A percentile compares a stretch with the other conserved stretches of the same genome.
Conservation (phyloP, 2,797 vertebrate genomes). For the Lutjanus campechanus region DNA sequence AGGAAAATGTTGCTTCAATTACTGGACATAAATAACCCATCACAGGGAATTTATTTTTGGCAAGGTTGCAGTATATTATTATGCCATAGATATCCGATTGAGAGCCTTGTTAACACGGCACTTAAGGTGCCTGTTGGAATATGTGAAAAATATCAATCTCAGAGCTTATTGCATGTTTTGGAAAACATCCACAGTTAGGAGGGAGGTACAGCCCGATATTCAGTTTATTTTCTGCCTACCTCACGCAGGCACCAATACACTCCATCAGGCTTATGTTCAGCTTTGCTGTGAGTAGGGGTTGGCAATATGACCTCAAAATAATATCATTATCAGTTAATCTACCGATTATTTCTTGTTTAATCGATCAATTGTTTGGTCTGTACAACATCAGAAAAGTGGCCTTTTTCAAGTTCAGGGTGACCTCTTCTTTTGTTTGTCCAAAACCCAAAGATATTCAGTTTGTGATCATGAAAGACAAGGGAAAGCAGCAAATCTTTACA, state of each 20-base stretch:
- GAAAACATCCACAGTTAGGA: not conserved
- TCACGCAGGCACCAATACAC: not conserved
- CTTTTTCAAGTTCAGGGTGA: no score
- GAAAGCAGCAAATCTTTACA: not conserved
- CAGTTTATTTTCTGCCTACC: not conserved
- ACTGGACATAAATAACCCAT: not conserved
- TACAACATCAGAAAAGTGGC: not conserved
- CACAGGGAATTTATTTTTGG: constrained; percentile 1
- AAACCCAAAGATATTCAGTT: not conserved
- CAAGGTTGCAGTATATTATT: constrained; percentile 22
- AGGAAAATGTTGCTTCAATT: not conserved
- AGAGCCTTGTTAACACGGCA: constrained; percentile 1
- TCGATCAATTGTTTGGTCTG: not conserved
- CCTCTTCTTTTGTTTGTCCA: not conserved
- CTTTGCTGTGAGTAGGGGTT: not conserved
- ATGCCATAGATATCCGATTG: not conserved
- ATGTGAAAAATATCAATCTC: not conserved
- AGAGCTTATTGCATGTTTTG: not conserved
- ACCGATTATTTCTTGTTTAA: not conserved
- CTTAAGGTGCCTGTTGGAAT: constrained; percentile 12
- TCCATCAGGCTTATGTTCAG: not conserved
- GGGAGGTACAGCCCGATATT: not conserved
- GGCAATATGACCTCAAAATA: not conserved
- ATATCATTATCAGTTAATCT: not conserved
- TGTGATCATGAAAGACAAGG: not conserved